Base-by-base conservation (phyloP, 1,140 invertebrate species). In the Diprion similis region DNA sequence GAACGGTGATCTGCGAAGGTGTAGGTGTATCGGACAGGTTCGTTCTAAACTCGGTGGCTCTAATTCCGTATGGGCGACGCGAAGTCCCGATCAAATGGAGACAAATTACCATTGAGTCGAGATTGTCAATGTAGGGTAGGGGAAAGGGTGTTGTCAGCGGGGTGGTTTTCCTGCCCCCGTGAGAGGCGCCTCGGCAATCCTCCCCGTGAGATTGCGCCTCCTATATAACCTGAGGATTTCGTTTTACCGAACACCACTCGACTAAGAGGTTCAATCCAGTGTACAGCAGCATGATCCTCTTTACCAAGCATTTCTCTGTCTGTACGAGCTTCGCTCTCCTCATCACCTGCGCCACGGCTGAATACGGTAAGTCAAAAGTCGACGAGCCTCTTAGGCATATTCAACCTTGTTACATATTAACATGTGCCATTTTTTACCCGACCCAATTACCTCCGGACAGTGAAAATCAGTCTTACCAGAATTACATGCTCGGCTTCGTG, bases 11-110 rank as follows among this genome's bases (percentile, higher is more conserved):
- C n/a, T n/a, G 24, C 24, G 24, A 37, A 37, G 24, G 24, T 37
- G 24, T 37, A 37, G 2, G n/a, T n/a, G n/a, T 37, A 37, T 37
- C 24, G 24, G 24, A 37, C 24, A 37, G 24, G 24, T 37, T 37
- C 24, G 24, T 37, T 37, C 24, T 37, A 37, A 37, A 37, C 24
- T 37, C 24, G 24, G 11, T 59, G 51, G 4, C 45, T 19, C 79
- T 87, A 79, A 86, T 86, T 82, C 78, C 73, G 77, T 82, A 86
- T 82, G 81, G 83, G 82, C 74, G 85, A 83, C 79, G 81, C 71
- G 69, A 47, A 79, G 82, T 82, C 84, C 79, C 78, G 76, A 76
- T 75, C 47, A 83, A 87, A 87, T 87, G 80, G 81, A 87, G 82
- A 88, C 81, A 80, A 87, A 87, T 87, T 76, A 81, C 75, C 51